Percentiles rank a stretch among this genome's conserved stretches.
Evolutionary conservation across 2,888 invertebrate genomes (phyloP).

Genomic region (Hypercompe scribonia): DNA sequence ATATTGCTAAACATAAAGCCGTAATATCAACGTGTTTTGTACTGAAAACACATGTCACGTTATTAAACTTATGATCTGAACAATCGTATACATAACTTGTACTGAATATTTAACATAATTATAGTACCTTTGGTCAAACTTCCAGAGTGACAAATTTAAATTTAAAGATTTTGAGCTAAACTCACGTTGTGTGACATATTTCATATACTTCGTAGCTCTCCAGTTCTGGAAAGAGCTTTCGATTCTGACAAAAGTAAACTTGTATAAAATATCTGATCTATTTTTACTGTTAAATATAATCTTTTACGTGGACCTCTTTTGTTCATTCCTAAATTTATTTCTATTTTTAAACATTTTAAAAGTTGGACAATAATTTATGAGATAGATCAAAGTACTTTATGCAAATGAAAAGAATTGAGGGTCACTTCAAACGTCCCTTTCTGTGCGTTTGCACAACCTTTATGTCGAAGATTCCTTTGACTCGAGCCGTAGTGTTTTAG

Average conservation of each 20-base stretch:
- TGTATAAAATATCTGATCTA: neutral
- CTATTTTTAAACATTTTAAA: neutral
- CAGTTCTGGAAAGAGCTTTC: neutral
- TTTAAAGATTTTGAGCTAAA: neutral
- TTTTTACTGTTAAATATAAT: neutral
- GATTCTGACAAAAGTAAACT: neutral
- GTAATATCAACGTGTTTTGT: neutral
- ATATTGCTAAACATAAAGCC: neutral
- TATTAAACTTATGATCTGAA: neutral
- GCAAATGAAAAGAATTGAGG: neutral
- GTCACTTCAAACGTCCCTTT: constrained; percentile 3
- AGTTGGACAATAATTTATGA: neutral
- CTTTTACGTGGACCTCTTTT: neutral
- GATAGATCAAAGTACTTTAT: constrained; percentile 1
- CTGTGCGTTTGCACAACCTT: neutral
- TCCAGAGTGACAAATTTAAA: too few species aligned
- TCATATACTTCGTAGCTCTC: neutral
- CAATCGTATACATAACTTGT: neutral
- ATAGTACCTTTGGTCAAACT: too few species aligned
- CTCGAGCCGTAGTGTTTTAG: neutral
- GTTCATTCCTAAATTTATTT: neutral
- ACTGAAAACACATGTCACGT: neutral
- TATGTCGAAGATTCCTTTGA: neutral
- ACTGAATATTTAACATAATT: neutral
- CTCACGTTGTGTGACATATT: neutral